Evolutionary conservation across 2,888 invertebrate species (phyloP).

Genomic region (Eustalomyia histrio): DNA sequence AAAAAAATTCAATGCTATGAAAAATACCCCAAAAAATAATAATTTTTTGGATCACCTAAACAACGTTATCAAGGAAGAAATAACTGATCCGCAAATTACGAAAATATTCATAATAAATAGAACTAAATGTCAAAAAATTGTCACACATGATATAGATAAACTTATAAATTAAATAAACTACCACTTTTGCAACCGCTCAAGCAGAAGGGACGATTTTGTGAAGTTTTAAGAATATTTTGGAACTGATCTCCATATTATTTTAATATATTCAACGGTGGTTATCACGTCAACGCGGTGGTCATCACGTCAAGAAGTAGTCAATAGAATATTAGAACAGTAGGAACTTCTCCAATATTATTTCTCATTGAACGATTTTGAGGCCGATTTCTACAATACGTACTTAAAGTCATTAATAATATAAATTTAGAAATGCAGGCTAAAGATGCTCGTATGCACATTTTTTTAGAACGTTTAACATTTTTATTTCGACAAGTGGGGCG

Average conservation of each 20-base stretch:
- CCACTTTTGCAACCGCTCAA: slow-evolving; percentile 1
- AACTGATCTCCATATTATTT: too few relatives aligned
- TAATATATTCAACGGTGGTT: too few relatives aligned
- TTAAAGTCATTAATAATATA: neutral
- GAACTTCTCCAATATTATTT: slow-evolving; percentile 11
- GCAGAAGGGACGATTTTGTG: neutral
- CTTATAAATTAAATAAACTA: neutral
- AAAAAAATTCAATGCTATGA: too few relatives aligned
- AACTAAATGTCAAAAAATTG: too few relatives aligned
- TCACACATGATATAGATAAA: neutral
- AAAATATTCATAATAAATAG: too few relatives aligned
- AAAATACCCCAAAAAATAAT: too few relatives aligned
- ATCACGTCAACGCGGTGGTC: too few relatives aligned
- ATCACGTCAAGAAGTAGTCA: neutral
- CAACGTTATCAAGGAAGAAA: too few relatives aligned
- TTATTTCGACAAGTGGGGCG: neutral
- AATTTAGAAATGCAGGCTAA: neutral
- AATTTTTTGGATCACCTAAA: too few relatives aligned
- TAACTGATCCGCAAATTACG: too few relatives aligned
- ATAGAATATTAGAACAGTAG: neutral
- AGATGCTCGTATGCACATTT: neutral
- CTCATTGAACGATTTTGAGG: neutral
- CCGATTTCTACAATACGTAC: neutral
- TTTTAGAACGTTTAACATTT: slow-evolving; percentile 2
- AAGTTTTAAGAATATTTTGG: too few relatives aligned